Evolutionary conservation across 2,797 vertebrate species (phyloP), one percentile per base, ranked within the genome.

Genomic region (Gastrophryne carolinensis): DNA sequence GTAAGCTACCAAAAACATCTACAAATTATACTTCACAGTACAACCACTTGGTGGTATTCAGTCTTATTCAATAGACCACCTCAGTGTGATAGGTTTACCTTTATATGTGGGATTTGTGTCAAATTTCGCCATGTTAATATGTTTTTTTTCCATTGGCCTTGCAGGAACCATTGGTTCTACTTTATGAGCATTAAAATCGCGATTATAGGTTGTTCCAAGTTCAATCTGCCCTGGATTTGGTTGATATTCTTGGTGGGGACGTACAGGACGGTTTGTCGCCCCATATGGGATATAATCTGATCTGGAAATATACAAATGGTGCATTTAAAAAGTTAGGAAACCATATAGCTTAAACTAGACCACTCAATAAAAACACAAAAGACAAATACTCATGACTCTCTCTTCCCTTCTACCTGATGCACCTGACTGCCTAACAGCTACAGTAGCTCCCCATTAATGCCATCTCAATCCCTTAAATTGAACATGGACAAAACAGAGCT

Each of bases 51-150:
- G n/a, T n/a, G n/a, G n/a, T n/a, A n/a, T n/a, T n/a, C n/a, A n/a
- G n/a, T n/a, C n/a, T n/a, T n/a, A n/a, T n/a, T n/a, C n/a, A n/a
- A n/a, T n/a, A n/a, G n/a, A n/a, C 17, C 3, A 17, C 4, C 15
- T 3, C 7, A 19, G 12, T 5, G 4, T 7, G 1, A 15, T 34
- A 56, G 41, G 58, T 58, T 90, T 92, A 96, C 94, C 93, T 93
- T 83, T 89, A 64, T 95, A 96, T 56, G 93, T 96, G 69, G 93
- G 93, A 78, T 94, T 58, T 0, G 92, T 90, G 73, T 91, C 89
- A 85, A 94, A 1, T 79, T 89, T 94, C 47, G 82, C 86, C 32
- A 68, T 80, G 47, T 73, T 79, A 11, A 64, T n/a, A 13, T 81
- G 80, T 5, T 68, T 78, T 82, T 84, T 88, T 75, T 93, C 88